Evolutionary conservation across 2,113 vertebrate genomes (phyloP).

Genomic region (Microtus pennsylvanicus): DNA sequence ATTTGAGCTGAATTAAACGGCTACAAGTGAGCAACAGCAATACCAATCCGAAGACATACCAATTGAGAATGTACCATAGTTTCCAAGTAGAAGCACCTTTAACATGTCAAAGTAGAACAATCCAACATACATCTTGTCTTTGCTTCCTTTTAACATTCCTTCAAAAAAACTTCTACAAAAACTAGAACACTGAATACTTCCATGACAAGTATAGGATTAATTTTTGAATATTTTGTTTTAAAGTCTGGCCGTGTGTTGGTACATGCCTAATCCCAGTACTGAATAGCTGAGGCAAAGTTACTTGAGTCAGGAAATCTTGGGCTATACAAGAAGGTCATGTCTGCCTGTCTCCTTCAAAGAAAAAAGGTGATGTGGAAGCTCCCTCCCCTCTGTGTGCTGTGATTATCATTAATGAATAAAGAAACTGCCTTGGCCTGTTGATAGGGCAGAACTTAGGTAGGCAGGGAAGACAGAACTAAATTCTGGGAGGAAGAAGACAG

Average conservation of each 20-base stretch:
- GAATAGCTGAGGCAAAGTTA: too few relatives aligned
- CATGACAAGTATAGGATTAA: conserved; percentile 16
- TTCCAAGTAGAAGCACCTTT: conserved; percentile 50
- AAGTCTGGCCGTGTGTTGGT: neutral
- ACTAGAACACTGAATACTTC: conserved; percentile 51
- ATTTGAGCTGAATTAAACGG: neutral
- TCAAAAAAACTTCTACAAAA: conserved; percentile 50
- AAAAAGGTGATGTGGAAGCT: neutral
- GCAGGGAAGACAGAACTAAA: too few relatives aligned
- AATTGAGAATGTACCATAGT: neutral
- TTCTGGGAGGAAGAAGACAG: too few relatives aligned
- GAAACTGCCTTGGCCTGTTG: too few relatives aligned
- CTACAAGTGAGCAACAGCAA: neutral
- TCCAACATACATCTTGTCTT: neutral
- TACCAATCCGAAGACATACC: neutral
- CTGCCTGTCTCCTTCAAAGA: neutral
- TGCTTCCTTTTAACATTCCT: conserved; percentile 33
- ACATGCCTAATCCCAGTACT: neutral
- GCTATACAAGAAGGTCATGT: neutral
- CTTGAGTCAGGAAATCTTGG: neutral
- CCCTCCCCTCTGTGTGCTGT: too few relatives aligned
- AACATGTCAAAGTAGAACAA: conserved; percentile 41
- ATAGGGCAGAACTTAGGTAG: too few relatives aligned
- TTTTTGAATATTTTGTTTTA: conserved; percentile 60
- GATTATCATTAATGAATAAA: too few relatives aligned